phyloP scores from a whole-genome alignment of 2,888 invertebrate species.

The Acleris sparsana region DNA sequence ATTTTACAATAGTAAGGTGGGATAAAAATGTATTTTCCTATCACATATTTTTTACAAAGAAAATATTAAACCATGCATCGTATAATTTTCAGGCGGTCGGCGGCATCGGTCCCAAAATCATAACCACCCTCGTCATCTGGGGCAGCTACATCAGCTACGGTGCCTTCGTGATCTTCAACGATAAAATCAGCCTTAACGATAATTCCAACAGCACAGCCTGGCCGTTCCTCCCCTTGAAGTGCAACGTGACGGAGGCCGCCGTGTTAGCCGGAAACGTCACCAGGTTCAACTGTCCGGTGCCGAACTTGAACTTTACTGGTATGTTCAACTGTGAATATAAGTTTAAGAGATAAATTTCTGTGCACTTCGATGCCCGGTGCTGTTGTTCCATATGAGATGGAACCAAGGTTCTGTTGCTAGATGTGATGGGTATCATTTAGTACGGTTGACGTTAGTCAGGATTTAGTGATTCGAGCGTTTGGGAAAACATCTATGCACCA shows the following conservation, averaged over 20 bases:
- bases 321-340: constrained; percentile 15
- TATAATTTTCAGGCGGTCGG: constrained; percentile 84
- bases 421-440: no score
- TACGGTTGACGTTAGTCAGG: no score
- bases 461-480: no score
- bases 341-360: constrained; percentile 14
- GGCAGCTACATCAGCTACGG: constrained; percentile 90
- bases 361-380: no score
- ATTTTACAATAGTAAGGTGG: no score
- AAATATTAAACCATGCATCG: no score
- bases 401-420: no score
- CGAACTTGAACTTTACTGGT: constrained; percentile 31
- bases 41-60: no score
- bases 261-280: constrained; percentile 38
- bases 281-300: constrained; percentile 54
- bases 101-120: constrained; percentile 90
- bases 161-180: constrained; percentile 81
- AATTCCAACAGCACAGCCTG: constrained; percentile 20
- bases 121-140: constrained; percentile 88
- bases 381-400: no score
- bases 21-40: no score
- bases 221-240: constrained; percentile 46
- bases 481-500: no score
- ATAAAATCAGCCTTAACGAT: no score
- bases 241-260: constrained; percentile 45